These are phyloP conservation scores for Zaprionus africanus DNA, from an alignment of 1,140 invertebrate species.

Conservation along the genomic window DNA sequence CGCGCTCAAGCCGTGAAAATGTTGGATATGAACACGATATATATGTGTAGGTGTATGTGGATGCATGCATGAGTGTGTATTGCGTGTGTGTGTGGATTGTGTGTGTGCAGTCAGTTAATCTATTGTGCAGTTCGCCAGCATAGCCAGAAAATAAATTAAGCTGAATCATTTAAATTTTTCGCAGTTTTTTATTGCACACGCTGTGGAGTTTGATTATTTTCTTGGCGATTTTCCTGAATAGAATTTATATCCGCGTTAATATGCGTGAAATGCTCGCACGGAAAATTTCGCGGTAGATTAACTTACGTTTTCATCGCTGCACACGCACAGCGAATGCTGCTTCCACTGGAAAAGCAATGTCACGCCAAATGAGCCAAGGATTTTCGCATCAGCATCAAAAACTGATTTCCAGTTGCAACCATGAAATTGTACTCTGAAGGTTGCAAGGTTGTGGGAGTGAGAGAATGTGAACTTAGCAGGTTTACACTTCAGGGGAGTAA, in stretches of 20 bases:
- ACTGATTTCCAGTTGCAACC: not conserved
- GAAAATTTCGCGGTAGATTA: conserved; percentile 11
- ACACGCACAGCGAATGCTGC: not conserved
- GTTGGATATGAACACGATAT: conserved; percentile 1
- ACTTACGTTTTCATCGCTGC: conserved; percentile 2
- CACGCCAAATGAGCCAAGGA: conserved; percentile 3
- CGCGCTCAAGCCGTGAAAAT: not conserved
- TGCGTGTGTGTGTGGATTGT: not conserved
- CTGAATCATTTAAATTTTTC: conserved; percentile 9
- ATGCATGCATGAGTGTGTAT: not conserved
- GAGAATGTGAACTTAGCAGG: not conserved
- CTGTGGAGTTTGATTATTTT: not conserved
- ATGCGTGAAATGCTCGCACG: conserved; percentile 5
- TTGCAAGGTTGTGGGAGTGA: not conserved
- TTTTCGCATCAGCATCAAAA: not conserved
- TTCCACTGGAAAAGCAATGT: not conserved
- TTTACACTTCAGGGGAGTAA: not conserved
- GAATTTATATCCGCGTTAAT: conserved; percentile 1
- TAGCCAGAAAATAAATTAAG: not conserved
- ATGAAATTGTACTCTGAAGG: not conserved
- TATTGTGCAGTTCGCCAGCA: not conserved
- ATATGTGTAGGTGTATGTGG: not conserved
- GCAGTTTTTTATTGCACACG: not conserved
- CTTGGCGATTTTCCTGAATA: not conserved
- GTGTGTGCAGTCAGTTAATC: not conserved